Percentiles rank a stretch among this genome's conserved stretches.
Evolutionary conservation across 2,888 invertebrate genomes (phyloP).

Genomic region (Philhelius pedissequus): DNA sequence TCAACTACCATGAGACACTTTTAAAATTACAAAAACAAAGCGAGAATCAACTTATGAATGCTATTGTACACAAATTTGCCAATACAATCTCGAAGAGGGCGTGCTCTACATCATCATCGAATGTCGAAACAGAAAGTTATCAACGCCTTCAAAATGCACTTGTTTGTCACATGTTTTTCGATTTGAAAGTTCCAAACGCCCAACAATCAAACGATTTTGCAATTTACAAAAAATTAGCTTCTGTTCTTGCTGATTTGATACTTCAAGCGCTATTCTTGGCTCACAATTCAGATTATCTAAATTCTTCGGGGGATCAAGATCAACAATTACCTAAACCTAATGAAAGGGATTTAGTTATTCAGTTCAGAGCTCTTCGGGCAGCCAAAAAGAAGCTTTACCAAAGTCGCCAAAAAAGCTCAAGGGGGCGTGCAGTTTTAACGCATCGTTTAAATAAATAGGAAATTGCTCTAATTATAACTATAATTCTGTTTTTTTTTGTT

Average conservation of each 20-base stretch:
- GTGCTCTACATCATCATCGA: background rate
- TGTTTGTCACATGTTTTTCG: conserved; percentile 44
- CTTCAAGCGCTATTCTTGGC: conserved; percentile 41
- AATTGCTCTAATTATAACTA: background rate
- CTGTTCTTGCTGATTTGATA: conserved; percentile 36
- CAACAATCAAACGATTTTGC: conserved; percentile 12
- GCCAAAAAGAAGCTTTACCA: conserved; percentile 22
- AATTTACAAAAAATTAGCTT: conserved; percentile 42
- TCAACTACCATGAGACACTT: conserved; percentile 39
- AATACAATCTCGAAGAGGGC: conserved; percentile 17
- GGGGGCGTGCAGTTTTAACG: background rate
- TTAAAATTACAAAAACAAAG: conserved; percentile 45
- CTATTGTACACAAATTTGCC: conserved; percentile 43
- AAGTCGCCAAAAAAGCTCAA: background rate
- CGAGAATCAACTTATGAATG: conserved; percentile 44
- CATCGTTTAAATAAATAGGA: background rate
- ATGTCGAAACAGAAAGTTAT: conserved; percentile 33
- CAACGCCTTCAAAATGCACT: conserved; percentile 40
- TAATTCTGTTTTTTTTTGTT: background rate
- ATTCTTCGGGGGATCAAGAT: background rate
- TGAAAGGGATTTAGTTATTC: conserved; percentile 16
- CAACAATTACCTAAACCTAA: background rate
- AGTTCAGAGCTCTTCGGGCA: conserved; percentile 16
- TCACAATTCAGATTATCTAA: background rate
- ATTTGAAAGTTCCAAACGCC: conserved; percentile 16